Base-by-base conservation (phyloP, 1,140 invertebrate genomes). In the Ostrea denselamellosa region DNA sequence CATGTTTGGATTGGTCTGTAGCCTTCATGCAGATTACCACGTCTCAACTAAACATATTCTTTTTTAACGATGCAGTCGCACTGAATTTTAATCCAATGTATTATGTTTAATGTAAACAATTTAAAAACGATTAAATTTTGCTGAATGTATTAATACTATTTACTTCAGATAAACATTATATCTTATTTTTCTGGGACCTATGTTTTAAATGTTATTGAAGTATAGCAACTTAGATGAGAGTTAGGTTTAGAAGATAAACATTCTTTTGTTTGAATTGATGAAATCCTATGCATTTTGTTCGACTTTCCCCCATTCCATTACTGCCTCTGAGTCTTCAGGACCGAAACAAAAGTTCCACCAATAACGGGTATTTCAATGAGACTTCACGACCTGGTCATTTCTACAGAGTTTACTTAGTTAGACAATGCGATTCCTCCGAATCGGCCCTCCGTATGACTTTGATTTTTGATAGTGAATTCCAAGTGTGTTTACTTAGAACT, bases 391-490 rank as follows among this genome's bases (percentile, higher is more conserved):
- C 17, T n/a, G 58, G 58, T 62, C 58, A 62, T 62, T 62, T 62
- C n/a, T 62, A 5, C n/a, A 12, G n/a, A 77, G 25, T 4, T 28
- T 34, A 25, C 17, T 25, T 77, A 25, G 28, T 28, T 34, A 77
- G 68, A 77, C 25, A 77, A 77, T 34, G 25, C 12, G 22, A 8
- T 2, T 28, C 4, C 68, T 77, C 10, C 25, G 12, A 14, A 9
- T 34, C 68, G 12, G 25, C 25, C 8, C 28, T 9, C 25, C 7
- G 68, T 77, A 10, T 77, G 68, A 77, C 22, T 77, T 77, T 77
- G 68, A 77, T 77, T 77, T 77, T 77, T 77, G 25, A 77, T 8
- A 77, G 22, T 77, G 28, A 77, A 77, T 77, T 77, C 68, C 68
- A 10, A 28, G 22, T 77, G 12, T 28, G 68, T 77, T 77, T 77